Base-by-base conservation (phyloP, 2,797 vertebrate species). In the Lepilemur septentrionalis region DNA sequence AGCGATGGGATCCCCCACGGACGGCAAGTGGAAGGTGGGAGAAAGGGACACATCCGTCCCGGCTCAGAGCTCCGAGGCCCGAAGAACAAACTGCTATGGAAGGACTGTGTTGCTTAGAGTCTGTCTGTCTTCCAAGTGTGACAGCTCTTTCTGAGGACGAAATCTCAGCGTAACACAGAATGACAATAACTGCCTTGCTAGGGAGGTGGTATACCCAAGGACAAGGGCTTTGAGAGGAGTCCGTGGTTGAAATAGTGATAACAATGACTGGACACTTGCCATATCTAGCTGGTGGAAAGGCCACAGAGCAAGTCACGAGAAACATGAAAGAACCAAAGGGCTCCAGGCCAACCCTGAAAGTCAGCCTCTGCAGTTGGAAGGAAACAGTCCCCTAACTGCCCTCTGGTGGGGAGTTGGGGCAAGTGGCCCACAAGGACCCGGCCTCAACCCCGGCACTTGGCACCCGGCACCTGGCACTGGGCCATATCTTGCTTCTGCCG, bases 21-120 rank as follows among this genome's bases (percentile, higher is more conserved):
- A 0, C 2, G 32, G 65, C 4, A 25, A 0, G 7, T 0, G 4
- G 76, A 7, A 17, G 2, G 9, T 1, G 3, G 69, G 93, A 46
- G 73, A 32, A 25, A 28, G 23, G 38, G 43, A 17, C 10, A 2
- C 0, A 0, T 25, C 79, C 0, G 1, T 0, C 50, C 1, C 0
- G 81, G 63, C 73, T 38, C 4, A 0, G 14, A 82, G 70, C 50
- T 13, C 1, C 2, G 8, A 1, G 28, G 55, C 46, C 8, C 0
- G 8, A 73, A 38, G 46, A 38, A 61, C 65, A 10, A 3, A 35
- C 23, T 0, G 4, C 23, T 23, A 23, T 57, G 4, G 41, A 63
- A 81, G 46, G 63, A 57, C 23, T 1, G 4, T 5, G 2, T 23
- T 13, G 48, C 73, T 35, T 20, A 32, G 48, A 4, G 5, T 14